Evolutionary conservation across 1,140 invertebrate genomes (phyloP), one percentile per base, ranked within the genome.

Genomic region (Drosophila littoralis): DNA sequence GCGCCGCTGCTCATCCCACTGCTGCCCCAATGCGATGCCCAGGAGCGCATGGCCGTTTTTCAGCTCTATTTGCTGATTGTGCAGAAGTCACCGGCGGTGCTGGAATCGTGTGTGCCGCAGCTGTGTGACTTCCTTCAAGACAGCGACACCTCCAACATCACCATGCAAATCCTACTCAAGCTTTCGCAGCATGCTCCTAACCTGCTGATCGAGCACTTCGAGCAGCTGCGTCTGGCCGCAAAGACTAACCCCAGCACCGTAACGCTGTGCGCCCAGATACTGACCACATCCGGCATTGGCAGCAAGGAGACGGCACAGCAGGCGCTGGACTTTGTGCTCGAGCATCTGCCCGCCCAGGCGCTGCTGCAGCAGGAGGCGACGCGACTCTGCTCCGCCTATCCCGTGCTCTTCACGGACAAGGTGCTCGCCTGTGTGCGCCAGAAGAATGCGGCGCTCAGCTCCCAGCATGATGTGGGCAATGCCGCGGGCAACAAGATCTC

Each of bases 41-140:
- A 96, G 71, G 97, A 98, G 92, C 97, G 97, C 92, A 94, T 96
- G 72, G 96, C 96, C 8, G 93, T 98, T 1, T 94, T 98, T 28
- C 95, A 96, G 76, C 93, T 98, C 33, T 97, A 97, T 91, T 94
- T 95, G 40, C 93, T 97, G 58, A 96, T 98, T 48, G 97, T 96
- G 1, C 96, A 95, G 72, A 94, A 96, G 71, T 95, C 96, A 82
- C 96, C 97, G 10, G 94, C 91, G 17, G 91, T 92, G 10, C 58
- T 92, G 13, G 90, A 91, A 46, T 65, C 79, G 0, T 90, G 88
- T 54, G 90, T 92, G 32, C 79, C 84, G 6, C 79, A 91, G 55
- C 66, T 92, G n/a, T 92, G 91, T 36, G 81, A 77, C 28, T 91
- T 83, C 43, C 66, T 86, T 13, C 80, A 80, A 12, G 91, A 89